These are phyloP conservation scores for Cyclopterus lumpus DNA, from an alignment of 2,797 vertebrate species.

Conservation along the genomic window DNA sequence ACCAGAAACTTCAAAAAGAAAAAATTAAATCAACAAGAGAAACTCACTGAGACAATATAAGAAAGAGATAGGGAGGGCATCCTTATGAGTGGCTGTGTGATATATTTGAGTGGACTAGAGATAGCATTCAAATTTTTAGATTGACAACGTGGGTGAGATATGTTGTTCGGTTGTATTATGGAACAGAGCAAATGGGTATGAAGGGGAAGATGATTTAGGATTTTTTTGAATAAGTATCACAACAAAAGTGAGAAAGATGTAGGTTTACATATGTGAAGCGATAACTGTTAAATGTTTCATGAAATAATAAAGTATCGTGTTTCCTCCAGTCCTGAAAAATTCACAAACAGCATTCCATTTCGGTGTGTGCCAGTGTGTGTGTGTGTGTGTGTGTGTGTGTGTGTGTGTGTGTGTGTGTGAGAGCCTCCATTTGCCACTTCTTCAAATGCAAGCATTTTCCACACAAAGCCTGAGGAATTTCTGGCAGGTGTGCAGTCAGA, in stretches of 20 bases:
- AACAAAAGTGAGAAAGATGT: constrained; percentile 36
- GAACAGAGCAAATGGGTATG: background rate
- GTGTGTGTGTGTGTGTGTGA: constrained; percentile 23
- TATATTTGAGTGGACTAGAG: constrained; percentile 36
- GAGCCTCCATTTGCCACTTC: constrained; percentile 32
- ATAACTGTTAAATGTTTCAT: constrained; percentile 61
- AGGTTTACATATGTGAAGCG: constrained; percentile 54
- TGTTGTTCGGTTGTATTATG: constrained; percentile 34
- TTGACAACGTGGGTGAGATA: constrained; percentile 27
- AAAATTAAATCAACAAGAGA: constrained; percentile 61
- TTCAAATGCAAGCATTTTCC: constrained; percentile 34
- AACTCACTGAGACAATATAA: constrained; percentile 37
- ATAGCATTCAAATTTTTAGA: constrained; percentile 33
- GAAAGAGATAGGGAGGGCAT: constrained; percentile 12
- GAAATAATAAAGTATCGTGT: constrained; percentile 61
- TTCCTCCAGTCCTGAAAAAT: constrained; percentile 56
- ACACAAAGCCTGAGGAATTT: constrained; percentile 47
- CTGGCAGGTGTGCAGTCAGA: constrained; percentile 65
- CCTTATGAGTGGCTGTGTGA: constrained; percentile 15
- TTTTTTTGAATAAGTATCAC: constrained; percentile 38
- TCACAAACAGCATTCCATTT: constrained; percentile 56
- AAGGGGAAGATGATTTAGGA: constrained; percentile 28
- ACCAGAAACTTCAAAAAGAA: constrained; percentile 54
- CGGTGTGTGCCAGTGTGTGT: constrained; percentile 7
- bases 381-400: constrained; percentile 14